A percentile compares a stretch with the other conserved stretches of the same genome.
phyloP scores from a whole-genome alignment of 2,797 vertebrate genomes.

The Micromesistius poutassou region DNA sequence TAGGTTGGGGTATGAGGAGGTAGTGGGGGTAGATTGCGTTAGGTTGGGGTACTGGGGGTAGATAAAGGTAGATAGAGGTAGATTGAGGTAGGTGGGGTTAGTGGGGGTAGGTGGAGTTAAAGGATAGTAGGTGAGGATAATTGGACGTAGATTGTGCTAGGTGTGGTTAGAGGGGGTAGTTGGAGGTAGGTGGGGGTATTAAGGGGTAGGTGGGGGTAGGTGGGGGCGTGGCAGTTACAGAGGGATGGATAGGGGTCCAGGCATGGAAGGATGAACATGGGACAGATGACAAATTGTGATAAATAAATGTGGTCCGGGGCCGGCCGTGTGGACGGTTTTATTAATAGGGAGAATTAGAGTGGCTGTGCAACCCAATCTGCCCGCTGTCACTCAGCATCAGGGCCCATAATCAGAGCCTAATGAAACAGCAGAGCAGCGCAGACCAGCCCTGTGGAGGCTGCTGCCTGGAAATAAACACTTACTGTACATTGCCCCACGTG shows the following conservation, averaged over 20 bases:
- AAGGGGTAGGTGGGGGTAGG: conserved; percentile 55
- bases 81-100: conserved; percentile 5
- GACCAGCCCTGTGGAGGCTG: conserved; percentile 41
- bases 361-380: conserved; percentile 82
- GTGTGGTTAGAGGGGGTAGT: conserved; percentile 41
- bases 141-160: conserved; percentile 16
- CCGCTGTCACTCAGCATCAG: conserved; percentile 83
- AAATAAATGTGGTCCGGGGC: conserved; percentile 81
- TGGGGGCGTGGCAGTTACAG: conserved; percentile 15
- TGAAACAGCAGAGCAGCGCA: conserved; percentile 72
- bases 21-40: background rate
- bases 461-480: conserved; percentile 10
- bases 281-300: conserved; percentile 85
- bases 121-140: too few relatives aligned
- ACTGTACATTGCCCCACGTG: background rate
- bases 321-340: conserved; percentile 75
- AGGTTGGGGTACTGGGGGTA: background rate
- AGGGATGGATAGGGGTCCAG: conserved; percentile 38
- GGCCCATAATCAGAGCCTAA: conserved; percentile 79
- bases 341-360: conserved; percentile 84
- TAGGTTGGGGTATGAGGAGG: too few relatives aligned
- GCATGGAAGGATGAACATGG: conserved; percentile 56
- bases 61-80: conserved; percentile 10
- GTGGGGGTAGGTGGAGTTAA: background rate
- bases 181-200: conserved; percentile 63